Evolutionary conservation across 2,797 vertebrate species (phyloP).

Genomic region (Ptychadena robeensis): DNA sequence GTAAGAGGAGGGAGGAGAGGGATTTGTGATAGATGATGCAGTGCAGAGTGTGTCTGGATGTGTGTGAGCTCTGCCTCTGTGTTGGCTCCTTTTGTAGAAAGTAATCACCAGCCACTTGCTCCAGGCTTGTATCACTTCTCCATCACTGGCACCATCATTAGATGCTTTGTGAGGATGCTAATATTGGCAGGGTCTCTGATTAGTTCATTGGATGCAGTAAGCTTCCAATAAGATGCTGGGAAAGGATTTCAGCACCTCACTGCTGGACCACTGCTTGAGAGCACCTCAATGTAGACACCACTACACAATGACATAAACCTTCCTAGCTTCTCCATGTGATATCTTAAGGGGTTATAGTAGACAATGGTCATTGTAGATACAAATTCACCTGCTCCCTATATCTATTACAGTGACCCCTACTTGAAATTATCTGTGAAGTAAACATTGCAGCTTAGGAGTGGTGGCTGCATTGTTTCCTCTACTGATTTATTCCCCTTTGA

Average conservation of each 20-base stretch:
- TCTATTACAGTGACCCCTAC: no score
- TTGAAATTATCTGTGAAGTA: not conserved
- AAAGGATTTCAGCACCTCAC: not conserved
- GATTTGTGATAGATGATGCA: conserved; percentile 52
- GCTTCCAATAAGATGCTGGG: conserved; percentile 25
- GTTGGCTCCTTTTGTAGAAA: conserved; percentile 36
- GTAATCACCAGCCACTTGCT: conserved; percentile 30
- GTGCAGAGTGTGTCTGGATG: not conserved
- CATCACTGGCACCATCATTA: conserved; percentile 19
- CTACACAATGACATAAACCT: no score
- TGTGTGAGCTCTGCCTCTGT: not conserved
- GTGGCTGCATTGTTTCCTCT: no score
- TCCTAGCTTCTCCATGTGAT: no score
- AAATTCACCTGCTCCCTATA: no score
- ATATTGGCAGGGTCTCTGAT: conserved; percentile 37
- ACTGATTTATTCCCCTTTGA: no score
- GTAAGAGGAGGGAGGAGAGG: conserved; percentile 31
- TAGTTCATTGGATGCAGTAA: conserved; percentile 17
- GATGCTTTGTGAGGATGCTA: conserved; percentile 10
- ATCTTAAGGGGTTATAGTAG: not conserved
- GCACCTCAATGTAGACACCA: not conserved
- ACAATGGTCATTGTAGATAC: no score
- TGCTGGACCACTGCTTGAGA: conserved; percentile 4
- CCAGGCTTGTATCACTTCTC: fast-evolving
- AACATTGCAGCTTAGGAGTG: no score